A percentile compares a stretch with the other conserved stretches of the same genome.
Evolutionary conservation across 2,797 vertebrate genomes (phyloP).

Genomic region (Knipowitschia caucasica): DNA sequence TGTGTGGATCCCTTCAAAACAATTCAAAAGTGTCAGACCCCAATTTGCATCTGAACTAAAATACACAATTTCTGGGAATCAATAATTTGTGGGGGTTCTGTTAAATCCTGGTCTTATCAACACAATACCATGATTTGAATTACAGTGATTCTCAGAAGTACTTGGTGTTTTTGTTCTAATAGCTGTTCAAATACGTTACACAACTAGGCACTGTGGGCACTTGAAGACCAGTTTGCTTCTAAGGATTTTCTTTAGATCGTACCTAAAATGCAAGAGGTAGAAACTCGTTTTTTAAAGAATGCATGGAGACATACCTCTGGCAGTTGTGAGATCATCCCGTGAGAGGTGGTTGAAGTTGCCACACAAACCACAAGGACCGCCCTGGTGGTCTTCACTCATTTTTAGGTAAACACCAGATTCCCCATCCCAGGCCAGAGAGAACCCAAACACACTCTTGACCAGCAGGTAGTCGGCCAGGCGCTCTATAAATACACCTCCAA

Average conservation of each 20-base stretch:
- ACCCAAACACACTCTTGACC: constrained; percentile 95
- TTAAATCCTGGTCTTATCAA: constrained; percentile 31
- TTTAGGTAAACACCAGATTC: constrained; percentile 93
- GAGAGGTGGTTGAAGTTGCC: constrained; percentile 93
- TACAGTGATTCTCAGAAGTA: no score
- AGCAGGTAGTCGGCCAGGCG: constrained; percentile 94
- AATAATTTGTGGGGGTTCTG: not conserved
- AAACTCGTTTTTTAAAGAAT: constrained; percentile 18
- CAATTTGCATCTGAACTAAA: not conserved
- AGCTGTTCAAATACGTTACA: not conserved
- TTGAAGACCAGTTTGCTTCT: no score
- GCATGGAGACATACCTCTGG: constrained; percentile 80
- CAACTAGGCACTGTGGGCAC: not conserved
- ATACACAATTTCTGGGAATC: not conserved
- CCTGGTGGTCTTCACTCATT: constrained; percentile 90
- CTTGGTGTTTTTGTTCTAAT: no score
- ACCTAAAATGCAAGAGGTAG: constrained; percentile 64
- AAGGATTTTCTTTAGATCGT: no score
- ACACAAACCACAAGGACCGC: constrained; percentile 89
- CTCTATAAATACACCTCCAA: constrained; percentile 89
- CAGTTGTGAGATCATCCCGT: constrained; percentile 87
- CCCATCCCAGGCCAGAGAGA: constrained; percentile 98
- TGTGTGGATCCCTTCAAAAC: constrained; percentile 70
- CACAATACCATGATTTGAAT: constrained; percentile 1
- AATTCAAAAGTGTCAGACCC: not conserved